Conservation (phyloP, 2,888 invertebrate species). For the Deilephila elpenor region DNA sequence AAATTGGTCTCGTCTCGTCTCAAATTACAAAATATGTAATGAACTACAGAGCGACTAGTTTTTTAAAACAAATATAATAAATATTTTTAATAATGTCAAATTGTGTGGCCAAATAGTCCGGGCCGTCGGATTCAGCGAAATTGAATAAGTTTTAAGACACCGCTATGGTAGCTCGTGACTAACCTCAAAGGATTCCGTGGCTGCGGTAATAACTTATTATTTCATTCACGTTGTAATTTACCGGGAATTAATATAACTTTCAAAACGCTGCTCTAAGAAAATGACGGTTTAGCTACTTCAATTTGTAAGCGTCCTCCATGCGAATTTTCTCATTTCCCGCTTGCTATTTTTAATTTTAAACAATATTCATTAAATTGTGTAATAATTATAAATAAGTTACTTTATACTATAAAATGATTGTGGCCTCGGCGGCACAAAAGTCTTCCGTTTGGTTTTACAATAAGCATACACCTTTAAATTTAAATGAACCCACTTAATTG, state of each 20-base stretch:
- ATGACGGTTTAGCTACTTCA: constrained; percentile 21
- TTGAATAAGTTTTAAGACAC: constrained; percentile 12
- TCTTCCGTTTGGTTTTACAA: too few species aligned
- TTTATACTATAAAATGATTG: too few species aligned
- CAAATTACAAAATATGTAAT: too few species aligned
- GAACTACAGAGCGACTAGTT: too few species aligned
- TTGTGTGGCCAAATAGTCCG: not conserved
- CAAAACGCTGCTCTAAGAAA: constrained; percentile 39
- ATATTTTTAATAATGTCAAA: not conserved
- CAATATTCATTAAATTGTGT: too few species aligned
- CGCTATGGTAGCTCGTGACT: constrained; percentile 29
- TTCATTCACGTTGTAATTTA: constrained; percentile 56
- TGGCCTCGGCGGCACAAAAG: too few species aligned
- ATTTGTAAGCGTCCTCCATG: not conserved
- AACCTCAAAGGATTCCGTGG: constrained; percentile 50
- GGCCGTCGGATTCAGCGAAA: not conserved
- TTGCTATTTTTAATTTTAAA: not conserved
- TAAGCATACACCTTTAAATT: too few species aligned
- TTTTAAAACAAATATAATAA: too few species aligned
- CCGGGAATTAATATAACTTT: constrained; percentile 50
- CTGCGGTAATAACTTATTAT: constrained; percentile 61
- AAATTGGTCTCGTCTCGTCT: too few species aligned
- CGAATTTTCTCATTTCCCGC: not conserved
- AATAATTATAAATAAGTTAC: too few species aligned
- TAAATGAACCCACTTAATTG: too few species aligned